Conservation (phyloP, 2,113 vertebrate species). For the Pogonocichla stellata region DNA sequence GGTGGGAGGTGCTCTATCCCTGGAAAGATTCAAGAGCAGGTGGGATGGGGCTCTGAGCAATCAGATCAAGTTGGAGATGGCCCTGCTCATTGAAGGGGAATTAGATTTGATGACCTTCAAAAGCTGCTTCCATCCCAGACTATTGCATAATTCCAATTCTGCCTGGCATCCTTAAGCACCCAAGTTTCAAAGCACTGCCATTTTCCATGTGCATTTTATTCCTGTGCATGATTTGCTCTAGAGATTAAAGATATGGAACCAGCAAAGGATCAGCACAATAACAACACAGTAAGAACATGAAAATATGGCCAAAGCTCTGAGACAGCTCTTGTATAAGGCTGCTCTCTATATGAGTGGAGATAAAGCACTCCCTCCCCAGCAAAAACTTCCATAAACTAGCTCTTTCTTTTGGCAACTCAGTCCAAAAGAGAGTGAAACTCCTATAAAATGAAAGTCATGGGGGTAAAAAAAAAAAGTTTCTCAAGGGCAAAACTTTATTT, state of each 20-base stretch:
- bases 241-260: background rate
- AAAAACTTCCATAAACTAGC: background rate
- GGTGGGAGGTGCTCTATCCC: background rate
- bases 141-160: background rate
- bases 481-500: background rate
- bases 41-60: background rate
- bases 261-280: background rate
- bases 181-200: background rate
- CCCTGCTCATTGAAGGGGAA: background rate
- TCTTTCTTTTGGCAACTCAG: background rate
- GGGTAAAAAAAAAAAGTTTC: background rate
- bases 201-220: background rate
- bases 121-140: background rate
- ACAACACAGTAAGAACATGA: background rate
- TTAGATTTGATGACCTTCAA: background rate
- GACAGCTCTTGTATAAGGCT: background rate
- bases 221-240: background rate
- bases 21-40: background rate
- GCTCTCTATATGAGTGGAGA: background rate
- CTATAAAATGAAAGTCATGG: background rate
- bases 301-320: background rate
- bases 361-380: background rate
- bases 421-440: background rate
- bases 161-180: background rate
- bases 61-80: background rate